Evolutionary conservation across 2,888 invertebrate species (phyloP), one percentile per base, ranked within the genome.

Genomic region (Heliothis peltigera): DNA sequence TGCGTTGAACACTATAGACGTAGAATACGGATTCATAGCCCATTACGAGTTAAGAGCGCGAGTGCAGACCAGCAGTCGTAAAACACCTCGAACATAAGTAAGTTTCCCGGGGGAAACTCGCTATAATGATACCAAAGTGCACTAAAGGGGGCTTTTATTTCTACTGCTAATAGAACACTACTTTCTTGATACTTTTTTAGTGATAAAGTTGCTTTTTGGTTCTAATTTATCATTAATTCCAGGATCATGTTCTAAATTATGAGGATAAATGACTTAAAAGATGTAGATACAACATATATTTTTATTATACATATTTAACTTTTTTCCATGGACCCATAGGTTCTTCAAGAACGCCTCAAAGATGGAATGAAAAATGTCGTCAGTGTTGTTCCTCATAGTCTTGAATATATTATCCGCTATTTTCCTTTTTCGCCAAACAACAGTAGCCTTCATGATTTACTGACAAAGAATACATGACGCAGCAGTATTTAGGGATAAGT

Each of bases 31-130:
- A 57, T 73, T 69, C 69, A 57, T 73, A 43, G 43, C 15, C 68
- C 60, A 54, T 70, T 51, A 74, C 54, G 42, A 51, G 12, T 46
- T 35, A 51, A 49, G 54, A 51, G 49, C 44, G 49, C 59, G 68
- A 74, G 54, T 59, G 28, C 46, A 68, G 18, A 43, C 4, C 18
- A 28, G 18, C n/a, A 44, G 54, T 60, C 74, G 75, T 70, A 74
- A 74, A 70, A 51, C 51, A 42, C 54, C 35, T 46, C 22, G 12
- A 32, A 73, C 53, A 15, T 73, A 73, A 19, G 57, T 21, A 72
- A 42, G 21, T 21, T 25, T 10, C 44, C 35, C n/a, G 32, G 3
- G 42, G 46, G 46, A 47, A 21, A 0, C 25, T 35, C 25, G 19
- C 39, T 43, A 3, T 35, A 35, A 35, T 15, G 44, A 32, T 46